phyloP scores from a whole-genome alignment of 2,888 invertebrate species.

The Eilema caniola region DNA sequence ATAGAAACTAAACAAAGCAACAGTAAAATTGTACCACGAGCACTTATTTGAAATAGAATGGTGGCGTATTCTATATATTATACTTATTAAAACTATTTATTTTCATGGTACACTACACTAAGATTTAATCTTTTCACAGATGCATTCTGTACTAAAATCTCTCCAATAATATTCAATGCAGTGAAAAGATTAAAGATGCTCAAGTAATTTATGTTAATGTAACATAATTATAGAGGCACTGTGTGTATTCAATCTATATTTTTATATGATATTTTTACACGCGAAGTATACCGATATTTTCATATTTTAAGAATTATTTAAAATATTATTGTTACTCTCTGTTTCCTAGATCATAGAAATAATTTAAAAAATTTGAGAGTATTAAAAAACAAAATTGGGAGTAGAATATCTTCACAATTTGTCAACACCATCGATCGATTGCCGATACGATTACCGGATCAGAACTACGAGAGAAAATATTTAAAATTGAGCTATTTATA shows the following conservation, averaged over 20 bases:
- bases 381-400: conserved; percentile 42
- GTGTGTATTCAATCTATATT: conserved; percentile 85
- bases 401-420: conserved; percentile 39
- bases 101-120: conserved; percentile 80
- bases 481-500: conserved; percentile 82
- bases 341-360: conserved; percentile 46
- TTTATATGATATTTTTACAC: conserved; percentile 78
- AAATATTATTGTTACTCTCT: conserved; percentile 56
- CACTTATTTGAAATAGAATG: conserved; percentile 69
- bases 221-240: conserved; percentile 88
- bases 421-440: conserved; percentile 42
- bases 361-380: conserved; percentile 39
- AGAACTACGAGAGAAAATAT: conserved; percentile 62
- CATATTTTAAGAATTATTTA: conserved; percentile 58
- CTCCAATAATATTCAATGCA: conserved; percentile 54
- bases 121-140: conserved; percentile 80
- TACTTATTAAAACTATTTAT: conserved; percentile 73
- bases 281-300: conserved; percentile 65
- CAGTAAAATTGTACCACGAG: conserved; percentile 71
- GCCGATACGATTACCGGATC: conserved; percentile 32
- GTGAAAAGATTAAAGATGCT: conserved; percentile 83
- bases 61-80: conserved; percentile 70
- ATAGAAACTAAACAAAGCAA: conserved; percentile 51
- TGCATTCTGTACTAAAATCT: conserved; percentile 44
- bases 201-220: conserved; percentile 87